Base-by-base conservation (phyloP, 2,113 vertebrate species). In the Plectropomus leopardus region DNA sequence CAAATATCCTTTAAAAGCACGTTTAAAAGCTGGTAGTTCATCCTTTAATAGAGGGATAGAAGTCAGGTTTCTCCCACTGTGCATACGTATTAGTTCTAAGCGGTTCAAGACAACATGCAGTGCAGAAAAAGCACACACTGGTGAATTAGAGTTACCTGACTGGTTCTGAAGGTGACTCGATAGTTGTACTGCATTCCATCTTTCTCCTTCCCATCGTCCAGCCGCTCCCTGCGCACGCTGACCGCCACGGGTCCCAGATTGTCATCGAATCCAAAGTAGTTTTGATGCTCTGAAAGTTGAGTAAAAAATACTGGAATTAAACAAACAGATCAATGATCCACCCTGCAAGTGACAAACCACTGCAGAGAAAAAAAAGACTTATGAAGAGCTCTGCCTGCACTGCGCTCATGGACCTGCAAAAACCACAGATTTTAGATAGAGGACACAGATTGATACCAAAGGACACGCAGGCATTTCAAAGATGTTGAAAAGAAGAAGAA, bases 231-330 rank as follows among this genome's bases (percentile, higher is more conserved):
- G 59, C 98, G 96, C 86, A 99, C 89, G 86, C 98, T 99, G 63
- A 99, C 94, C 1, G 98, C 98, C 87, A 99, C 97, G 0, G 98
- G 98, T 48, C 98, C 98, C 61, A 99, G 95, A 92, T 96, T 96
- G 75, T 99, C 98, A 84, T 99, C 98, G 32, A 97, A 95, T 42
- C 98, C 98, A 53, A 99, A 99, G 91, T 99, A 99, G 94, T 98
- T 99, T 87, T 99, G 98, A 93, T 99, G 98, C 23, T 99, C 98
- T 98, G 92, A 42, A 79, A 32, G 36, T 42, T 14, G 19, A 53
- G 24, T 17, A 60, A 17, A 28, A 83, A 34, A 83, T 30, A 36
- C 30, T 0, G 6, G 26, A 55, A 66, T 66, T 23, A 80, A 45
- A 63, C 23, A 75, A 6, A 59, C 17, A 13, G n/a, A n/a, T n/a